phyloP scores from a whole-genome alignment of 2,797 vertebrate genomes.

The Paedocypris micromegethes region DNA sequence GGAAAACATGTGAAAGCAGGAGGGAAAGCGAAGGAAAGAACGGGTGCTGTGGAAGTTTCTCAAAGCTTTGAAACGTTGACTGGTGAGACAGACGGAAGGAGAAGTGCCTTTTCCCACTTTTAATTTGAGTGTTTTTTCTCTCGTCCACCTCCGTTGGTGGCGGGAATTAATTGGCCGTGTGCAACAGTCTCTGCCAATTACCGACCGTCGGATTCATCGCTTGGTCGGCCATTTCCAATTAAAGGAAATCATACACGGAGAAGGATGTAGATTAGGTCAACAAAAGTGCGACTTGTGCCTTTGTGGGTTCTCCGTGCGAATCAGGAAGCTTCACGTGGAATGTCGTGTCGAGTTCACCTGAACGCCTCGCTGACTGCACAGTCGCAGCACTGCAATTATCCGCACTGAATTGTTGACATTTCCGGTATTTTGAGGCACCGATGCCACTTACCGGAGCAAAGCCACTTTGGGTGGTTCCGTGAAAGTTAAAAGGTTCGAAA shows the following conservation, averaged over 20 bases:
- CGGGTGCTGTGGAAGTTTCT: constrained; percentile 4
- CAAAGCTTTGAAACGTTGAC: constrained; percentile 40
- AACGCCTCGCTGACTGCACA: too few relatives aligned
- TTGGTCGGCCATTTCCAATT: constrained; percentile 52
- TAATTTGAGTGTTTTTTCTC: constrained; percentile 23
- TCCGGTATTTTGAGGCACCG: too few relatives aligned
- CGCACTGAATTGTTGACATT: too few relatives aligned
- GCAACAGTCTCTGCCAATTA: constrained; percentile 50
- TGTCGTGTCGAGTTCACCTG: too few relatives aligned
- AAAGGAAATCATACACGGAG: constrained; percentile 42
- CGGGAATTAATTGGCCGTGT: constrained; percentile 52
- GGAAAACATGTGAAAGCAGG: constrained; percentile 9
- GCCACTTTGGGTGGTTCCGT: too few relatives aligned
- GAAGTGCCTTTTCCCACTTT: constrained; percentile 18
- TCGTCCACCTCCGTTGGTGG: constrained; percentile 21
- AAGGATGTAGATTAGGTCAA: constrained; percentile 43
- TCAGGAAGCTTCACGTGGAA: constrained; percentile 11
- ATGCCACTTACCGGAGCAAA: too few relatives aligned
- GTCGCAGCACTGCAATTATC: too few relatives aligned
- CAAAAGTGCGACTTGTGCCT: constrained; percentile 16
- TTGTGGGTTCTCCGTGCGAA: constrained; percentile 20
- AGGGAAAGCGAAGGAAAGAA: constrained; percentile 6
- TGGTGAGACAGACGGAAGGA: constrained; percentile 7
- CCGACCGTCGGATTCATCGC: constrained; percentile 43
- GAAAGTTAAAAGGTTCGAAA: too few relatives aligned